Percentiles rank a stretch among this genome's conserved stretches.
phyloP scores from a whole-genome alignment of 2,888 invertebrate species.

The Bellardia bayeri region DNA sequence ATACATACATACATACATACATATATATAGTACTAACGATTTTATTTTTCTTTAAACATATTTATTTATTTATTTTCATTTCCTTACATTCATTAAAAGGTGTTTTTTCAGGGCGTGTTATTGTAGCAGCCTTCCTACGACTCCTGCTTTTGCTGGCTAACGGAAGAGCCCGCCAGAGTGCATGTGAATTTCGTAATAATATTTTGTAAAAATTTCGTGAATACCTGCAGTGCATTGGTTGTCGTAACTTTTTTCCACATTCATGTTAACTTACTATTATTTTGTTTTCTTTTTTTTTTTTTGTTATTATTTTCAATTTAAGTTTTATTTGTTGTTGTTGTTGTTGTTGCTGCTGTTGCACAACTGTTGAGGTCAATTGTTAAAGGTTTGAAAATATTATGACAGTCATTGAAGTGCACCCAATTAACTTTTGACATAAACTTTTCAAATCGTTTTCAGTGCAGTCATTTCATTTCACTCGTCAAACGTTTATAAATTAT shows the following conservation, averaged over 20 bases:
- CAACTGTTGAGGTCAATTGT: slow-evolving; percentile 66
- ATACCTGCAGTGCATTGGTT: slow-evolving; percentile 62
- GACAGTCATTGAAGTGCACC: slow-evolving; percentile 74
- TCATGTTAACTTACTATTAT: slow-evolving; percentile 58
- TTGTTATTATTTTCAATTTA: slow-evolving; percentile 34
- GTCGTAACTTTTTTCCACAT: background rate
- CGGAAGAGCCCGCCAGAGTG: slow-evolving; percentile 1
- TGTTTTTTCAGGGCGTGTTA: slow-evolving; percentile 32
- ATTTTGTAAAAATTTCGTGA: slow-evolving; percentile 22
- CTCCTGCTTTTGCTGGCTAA: background rate
- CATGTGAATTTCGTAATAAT: slow-evolving; percentile 38
- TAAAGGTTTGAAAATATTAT: slow-evolving; percentile 72
- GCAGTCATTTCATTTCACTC: slow-evolving; percentile 56
- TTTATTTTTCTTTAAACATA: background rate
- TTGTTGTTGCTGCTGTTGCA: background rate
- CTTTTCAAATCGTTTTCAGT: slow-evolving; percentile 71
- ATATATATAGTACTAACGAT: background rate
- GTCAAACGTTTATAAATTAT: slow-evolving; percentile 58
- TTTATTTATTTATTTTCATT: slow-evolving; percentile 2
- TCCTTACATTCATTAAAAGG: background rate
- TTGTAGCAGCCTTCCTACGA: background rate
- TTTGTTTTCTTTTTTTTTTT: slow-evolving; percentile 34
- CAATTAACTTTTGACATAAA: slow-evolving; percentile 75
- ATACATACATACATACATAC: background rate
- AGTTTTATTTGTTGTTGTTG: slow-evolving; percentile 13